These are phyloP conservation scores for Agonopterix subpropinquella DNA, from an alignment of 2,888 invertebrate genomes.

Conservation along the genomic window DNA sequence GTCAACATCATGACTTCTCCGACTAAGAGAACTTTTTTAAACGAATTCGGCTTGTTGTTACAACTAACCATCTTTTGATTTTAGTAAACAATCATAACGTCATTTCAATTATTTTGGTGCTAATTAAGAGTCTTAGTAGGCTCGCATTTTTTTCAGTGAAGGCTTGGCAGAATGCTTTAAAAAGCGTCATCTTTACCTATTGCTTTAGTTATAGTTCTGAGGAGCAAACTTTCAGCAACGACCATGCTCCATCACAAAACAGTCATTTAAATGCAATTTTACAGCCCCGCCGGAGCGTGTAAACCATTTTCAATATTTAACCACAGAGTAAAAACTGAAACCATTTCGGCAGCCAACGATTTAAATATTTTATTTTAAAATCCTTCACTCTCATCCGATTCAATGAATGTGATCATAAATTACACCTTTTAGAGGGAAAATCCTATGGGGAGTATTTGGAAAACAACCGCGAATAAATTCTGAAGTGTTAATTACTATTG, in stretches of 20 bases:
- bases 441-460: slow-evolving; percentile 12
- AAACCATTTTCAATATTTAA: slow-evolving; percentile 5
- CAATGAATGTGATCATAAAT: slow-evolving; percentile 8
- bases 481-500: neutral
- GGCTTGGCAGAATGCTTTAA: too few species aligned
- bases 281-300: neutral
- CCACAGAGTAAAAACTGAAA: neutral
- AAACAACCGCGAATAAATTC: slow-evolving; percentile 24
- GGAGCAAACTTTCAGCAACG: neutral
- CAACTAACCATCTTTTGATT: too few species aligned
- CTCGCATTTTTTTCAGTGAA: too few species aligned
- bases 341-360: slow-evolving; percentile 1
- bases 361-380: slow-evolving; percentile 5
- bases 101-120: too few species aligned
- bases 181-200: too few species aligned
- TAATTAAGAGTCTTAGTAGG: too few species aligned
- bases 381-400: slow-evolving; percentile 2
- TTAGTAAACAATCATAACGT: too few species aligned
- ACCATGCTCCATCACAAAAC: neutral
- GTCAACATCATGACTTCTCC: too few species aligned
- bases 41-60: too few species aligned
- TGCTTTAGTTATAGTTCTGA: neutral
- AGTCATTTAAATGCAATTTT: slow-evolving; percentile 2
- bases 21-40: too few species aligned
- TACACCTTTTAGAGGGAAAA: slow-evolving; percentile 6